Base-by-base conservation (phyloP, 2,113 vertebrate genomes). In the Thunnus thynnus region DNA sequence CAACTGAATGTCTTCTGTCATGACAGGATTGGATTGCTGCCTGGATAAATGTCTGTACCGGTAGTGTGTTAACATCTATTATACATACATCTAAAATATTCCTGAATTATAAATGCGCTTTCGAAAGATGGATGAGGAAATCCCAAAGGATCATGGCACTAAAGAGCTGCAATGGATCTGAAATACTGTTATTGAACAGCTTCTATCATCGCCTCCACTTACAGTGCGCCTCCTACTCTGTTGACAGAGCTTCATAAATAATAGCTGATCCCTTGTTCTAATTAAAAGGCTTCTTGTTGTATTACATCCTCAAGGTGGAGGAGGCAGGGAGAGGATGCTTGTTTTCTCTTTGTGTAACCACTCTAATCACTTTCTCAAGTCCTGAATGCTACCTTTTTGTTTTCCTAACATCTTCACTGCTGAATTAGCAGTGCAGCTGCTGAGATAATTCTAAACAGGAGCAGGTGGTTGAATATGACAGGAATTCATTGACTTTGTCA, bases 211-310 rank as follows among this genome's bases (percentile, higher is more conserved):
- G 36, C 48, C 78, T 86, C 86, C 78, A 78, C 76, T 83, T 76
- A 74, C 72, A 80, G 72, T 73, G 51, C 36, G 27, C 72, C 71
- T 76, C 77, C 84, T 47, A 22, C 30, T 83, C 67, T 78, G 78
- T 76, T 87, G 80, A 90, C 80, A 60, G 69, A 80, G 86, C 77
- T 78, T 82, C 76, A 76, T 86, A 80, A 87, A 88, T 91, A 84
- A 88, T 57, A 78, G 73, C 85, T 52, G 69, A 86, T 87, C 68
- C 70, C 64, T 67, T 52, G 71, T 57, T 87, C 66, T 91, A 91
- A 90, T 94, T 89, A 90, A 91, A 88, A 73, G 87, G 80, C 69
- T 78, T 84, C 88, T 91, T 68, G 86, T 89, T 88, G 62, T 54
- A 41, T 90, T 85, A 84, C 77, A 74, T 89, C 61, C 72, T 87